These are phyloP conservation scores for Ariolimax columbianus DNA, from an alignment of 2,888 invertebrate species.

Conservation along the genomic window DNA sequence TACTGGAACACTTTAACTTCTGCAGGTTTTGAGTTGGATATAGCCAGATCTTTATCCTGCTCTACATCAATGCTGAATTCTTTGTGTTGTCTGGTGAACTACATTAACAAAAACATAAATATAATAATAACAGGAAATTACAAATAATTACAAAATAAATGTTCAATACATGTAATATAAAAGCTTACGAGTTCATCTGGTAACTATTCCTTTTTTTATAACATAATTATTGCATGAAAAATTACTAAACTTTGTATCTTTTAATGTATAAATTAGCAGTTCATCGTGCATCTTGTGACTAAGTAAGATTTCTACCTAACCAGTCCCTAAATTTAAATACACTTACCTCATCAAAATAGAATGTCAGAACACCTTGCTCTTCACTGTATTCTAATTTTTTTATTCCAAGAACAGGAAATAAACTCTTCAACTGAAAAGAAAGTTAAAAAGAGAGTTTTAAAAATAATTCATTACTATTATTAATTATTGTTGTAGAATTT, in stretches of 20 bases:
- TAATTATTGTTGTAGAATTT: no score
- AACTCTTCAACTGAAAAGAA: slow-evolving; percentile 53
- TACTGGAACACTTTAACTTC: slow-evolving; percentile 92
- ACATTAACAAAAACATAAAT: neutral
- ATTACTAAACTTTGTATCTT: no score
- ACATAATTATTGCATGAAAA: no score
- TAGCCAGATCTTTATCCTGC: slow-evolving; percentile 82
- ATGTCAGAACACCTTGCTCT: slow-evolving; percentile 64
- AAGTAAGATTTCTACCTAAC: no score
- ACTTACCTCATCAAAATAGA: slow-evolving; percentile 76
- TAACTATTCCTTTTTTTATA: no score
- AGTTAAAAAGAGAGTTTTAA: no score
- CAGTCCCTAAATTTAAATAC: neutral
- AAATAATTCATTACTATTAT: no score
- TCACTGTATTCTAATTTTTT: slow-evolving; percentile 72
- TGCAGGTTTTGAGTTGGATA: slow-evolving; percentile 91
- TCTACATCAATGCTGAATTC: slow-evolving; percentile 75
- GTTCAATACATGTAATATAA: no score
- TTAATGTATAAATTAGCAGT: no score
- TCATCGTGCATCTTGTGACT: no score
- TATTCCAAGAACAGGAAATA: slow-evolving; percentile 59
- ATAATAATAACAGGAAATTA: neutral
- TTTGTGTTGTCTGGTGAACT: slow-evolving; percentile 59
- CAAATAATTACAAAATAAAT: no score
- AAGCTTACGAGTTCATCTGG: no score